phyloP scores from a whole-genome alignment of 1,140 invertebrate genomes.

The Lepidurus apus region DNA sequence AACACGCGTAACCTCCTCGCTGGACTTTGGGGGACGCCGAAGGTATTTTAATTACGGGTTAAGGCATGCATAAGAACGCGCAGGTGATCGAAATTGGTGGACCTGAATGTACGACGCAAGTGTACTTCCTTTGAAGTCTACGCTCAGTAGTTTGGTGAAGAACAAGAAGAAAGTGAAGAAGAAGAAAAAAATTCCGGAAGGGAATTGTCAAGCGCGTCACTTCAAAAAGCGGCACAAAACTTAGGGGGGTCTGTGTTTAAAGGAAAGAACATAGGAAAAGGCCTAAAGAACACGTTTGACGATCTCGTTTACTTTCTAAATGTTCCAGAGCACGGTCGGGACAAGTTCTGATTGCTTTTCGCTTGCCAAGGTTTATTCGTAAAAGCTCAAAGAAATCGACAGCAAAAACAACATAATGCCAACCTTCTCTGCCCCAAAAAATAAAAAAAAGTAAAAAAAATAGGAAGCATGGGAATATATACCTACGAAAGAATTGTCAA shows the following conservation, averaged over 20 bases:
- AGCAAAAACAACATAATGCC: neutral
- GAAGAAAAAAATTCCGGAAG: too few species aligned
- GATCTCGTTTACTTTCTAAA: conserved; percentile 16
- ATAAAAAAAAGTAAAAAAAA: too few species aligned
- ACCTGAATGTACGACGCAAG: neutral
- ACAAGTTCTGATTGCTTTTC: conserved; percentile 19
- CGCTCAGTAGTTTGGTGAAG: neutral
- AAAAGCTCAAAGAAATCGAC: neutral
- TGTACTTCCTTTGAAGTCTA: conserved; percentile 19
- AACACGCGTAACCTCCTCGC: neutral
- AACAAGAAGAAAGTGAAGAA: neutral
- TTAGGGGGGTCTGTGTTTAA: neutral
- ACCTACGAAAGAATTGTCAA: neutral
- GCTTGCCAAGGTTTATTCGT: neutral
- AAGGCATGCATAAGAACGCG: neutral
- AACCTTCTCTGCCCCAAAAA: neutral
- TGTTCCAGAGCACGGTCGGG: neutral
- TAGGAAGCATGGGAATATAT: neutral
- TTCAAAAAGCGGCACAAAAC: neutral
- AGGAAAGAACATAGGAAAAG: conserved; percentile 5
- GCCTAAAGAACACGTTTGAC: conserved; percentile 17
- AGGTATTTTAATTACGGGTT: conserved; percentile 5
- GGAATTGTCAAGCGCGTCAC: too few species aligned
- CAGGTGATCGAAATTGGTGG: neutral
- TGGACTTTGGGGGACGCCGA: neutral